Conservation (phyloP, 2,797 vertebrate genomes). For the Lutjanus campechanus region DNA sequence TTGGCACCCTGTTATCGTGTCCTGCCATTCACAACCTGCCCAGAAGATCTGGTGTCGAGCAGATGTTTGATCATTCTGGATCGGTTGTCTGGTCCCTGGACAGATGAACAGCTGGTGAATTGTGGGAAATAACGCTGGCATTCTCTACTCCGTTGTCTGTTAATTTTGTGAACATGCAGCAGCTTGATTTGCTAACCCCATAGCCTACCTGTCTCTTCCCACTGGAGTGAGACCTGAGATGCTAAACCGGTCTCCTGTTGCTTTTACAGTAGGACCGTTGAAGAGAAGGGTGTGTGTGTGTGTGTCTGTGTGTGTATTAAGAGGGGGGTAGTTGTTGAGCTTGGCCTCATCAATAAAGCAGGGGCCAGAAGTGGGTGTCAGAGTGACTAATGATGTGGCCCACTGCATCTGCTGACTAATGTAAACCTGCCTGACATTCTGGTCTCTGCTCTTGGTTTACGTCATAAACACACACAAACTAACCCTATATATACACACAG, state of each 20-base stretch:
- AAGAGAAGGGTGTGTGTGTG: conserved; percentile 11
- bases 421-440: conserved; percentile 80
- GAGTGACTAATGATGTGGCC: conserved; percentile 84
- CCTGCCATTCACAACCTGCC: conserved; percentile 66
- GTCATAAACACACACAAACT: conserved; percentile 61
- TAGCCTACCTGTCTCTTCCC: conserved; percentile 11
- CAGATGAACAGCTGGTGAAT: conserved; percentile 14
- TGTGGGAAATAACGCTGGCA: not conserved
- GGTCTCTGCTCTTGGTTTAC: conserved; percentile 65
- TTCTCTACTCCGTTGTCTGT: conserved; percentile 18
- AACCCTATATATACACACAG: conserved; percentile 13
- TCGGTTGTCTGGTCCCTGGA: conserved; percentile 30
- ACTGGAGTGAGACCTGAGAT: conserved; percentile 55
- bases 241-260: conserved; percentile 61
- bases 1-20: conserved; percentile 67
- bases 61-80: conserved; percentile 57
- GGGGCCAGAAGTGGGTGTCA: conserved; percentile 82
- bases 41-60: conserved; percentile 53
- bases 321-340: conserved; percentile 62
- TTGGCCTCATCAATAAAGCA: conserved; percentile 85
- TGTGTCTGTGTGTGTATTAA: conserved; percentile 51
- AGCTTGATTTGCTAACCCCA: not conserved
- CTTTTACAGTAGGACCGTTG: conserved; percentile 35
- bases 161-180: conserved; percentile 28
- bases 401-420: conserved; percentile 85